Base-by-base conservation (phyloP, 2,888 invertebrate genomes). In the Aphidoletes aphidimyza region DNA sequence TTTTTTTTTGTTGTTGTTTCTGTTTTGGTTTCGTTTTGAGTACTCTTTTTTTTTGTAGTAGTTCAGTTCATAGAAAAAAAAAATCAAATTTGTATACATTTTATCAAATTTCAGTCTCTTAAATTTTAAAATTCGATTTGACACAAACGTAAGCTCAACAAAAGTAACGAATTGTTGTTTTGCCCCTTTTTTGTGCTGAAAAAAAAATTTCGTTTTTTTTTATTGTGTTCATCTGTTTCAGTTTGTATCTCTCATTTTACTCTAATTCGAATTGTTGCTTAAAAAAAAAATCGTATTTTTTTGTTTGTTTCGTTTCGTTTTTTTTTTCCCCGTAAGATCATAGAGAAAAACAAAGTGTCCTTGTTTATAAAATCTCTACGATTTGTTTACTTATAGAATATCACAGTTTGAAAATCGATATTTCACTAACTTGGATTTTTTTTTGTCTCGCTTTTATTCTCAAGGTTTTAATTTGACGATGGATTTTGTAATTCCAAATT, bases 131-230 rank as follows among this genome's bases (percentile, higher is more conserved):
- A n/a, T n/a, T 22, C 54, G 54, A 54, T 54, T 54, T 54, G 54
- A 54, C 54, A 54, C 54, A 54, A 54, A 54, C 54, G 54, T 22
- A 26, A 26, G 54, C 54, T 54, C 54, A 54, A 54, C 54, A 78
- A 78, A 59, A 78, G 17, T 78, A 34, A 36, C 36, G 36, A 78
- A 78, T 78, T 78, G 36, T 36, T 78, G 8, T 34, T 34, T 78
- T 34, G 19, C 17, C 34, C 34, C 69, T 83, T 81, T 84, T n/a
- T n/a, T n/a, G n/a, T 84, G 86, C 83, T 54, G 85, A 22, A n/a
- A 19, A 17, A 22, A 17, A 30, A 6, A 30, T 69, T 69, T 69
- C 6, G n/a, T 69, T 83, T 83, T n/a, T 78, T n/a, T 83, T 42
- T n/a, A 22, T 83, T 83, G 22, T 39, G 22, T 39, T 83, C 39